These are phyloP conservation scores for Byasa hedistus DNA, from an alignment of 2,888 invertebrate genomes.

Conservation along the genomic window DNA sequence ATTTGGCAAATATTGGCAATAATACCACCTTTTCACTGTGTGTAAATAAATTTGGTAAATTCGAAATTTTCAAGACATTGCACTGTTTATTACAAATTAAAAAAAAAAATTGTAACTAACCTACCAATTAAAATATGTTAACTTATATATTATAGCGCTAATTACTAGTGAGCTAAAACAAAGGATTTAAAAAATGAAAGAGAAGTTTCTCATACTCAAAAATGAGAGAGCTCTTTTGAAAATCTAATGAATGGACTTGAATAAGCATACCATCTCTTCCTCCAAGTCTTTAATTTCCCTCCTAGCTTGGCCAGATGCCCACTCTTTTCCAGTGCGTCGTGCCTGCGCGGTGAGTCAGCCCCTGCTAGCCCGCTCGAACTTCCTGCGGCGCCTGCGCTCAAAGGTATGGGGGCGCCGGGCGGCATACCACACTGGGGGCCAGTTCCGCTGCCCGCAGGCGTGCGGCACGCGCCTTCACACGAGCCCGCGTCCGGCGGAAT, in stretches of 20 bases:
- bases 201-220: no score
- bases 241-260: neutral
- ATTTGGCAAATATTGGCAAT: no score
- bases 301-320: conserved; percentile 94
- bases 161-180: no score
- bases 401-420: conserved; percentile 31
- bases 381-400: conserved; percentile 18
- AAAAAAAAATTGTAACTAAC: no score
- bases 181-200: no score
- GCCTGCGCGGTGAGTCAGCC: conserved; percentile 68
- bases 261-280: conserved; percentile 88
- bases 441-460: conserved; percentile 77
- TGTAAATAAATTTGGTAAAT: no score
- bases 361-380: conserved; percentile 35
- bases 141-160: no score
- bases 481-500: conserved; percentile 96
- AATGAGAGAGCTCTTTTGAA: no score
- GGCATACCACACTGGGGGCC: conserved; percentile 77
- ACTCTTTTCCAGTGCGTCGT: conserved; percentile 91
- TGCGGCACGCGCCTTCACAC: conserved; percentile 87
- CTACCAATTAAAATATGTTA: no score
- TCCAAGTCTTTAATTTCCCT: conserved; percentile 97
- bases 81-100: no score
- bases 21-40: no score
- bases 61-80: no score